These are phyloP conservation scores for Tipula confusa DNA, from an alignment of 2,888 invertebrate genomes.

Conservation along the genomic window DNA sequence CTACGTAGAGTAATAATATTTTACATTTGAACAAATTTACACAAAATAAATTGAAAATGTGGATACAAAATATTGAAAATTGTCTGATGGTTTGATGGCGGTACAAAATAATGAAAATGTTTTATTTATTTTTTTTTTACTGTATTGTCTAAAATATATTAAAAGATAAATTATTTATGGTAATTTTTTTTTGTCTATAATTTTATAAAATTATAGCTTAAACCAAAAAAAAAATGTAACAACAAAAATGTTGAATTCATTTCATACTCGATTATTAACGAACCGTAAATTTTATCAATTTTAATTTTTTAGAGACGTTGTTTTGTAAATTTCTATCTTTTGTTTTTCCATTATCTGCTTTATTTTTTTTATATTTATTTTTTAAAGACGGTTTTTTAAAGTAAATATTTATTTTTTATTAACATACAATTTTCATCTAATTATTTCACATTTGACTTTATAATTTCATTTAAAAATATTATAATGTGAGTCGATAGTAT, in stretches of 20 bases:
- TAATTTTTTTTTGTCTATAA: neutral
- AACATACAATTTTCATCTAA: neutral
- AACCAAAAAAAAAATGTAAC: neutral
- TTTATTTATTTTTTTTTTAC: slow-evolving; percentile 13
- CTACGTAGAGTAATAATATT: no score
- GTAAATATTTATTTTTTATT: neutral
- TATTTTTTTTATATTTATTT: neutral
- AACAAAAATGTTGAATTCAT: neutral
- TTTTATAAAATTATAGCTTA: neutral
- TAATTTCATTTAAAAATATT: neutral
- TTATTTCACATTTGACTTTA: neutral
- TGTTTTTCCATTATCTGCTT: neutral
- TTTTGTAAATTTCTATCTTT: neutral
- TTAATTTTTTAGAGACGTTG: neutral
- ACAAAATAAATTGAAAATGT: neutral
- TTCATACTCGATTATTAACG: slow-evolving; percentile 17
- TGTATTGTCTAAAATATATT: no score
- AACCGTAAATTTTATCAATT: slow-evolving; percentile 25
- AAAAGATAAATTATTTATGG: slow-evolving; percentile 15
- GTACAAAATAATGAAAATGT: neutral
- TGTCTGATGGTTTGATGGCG: neutral
- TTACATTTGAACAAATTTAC: neutral
- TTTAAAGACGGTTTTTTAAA: neutral
- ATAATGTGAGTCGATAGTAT: no score
- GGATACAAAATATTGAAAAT: neutral